Conservation (phyloP, 2,888 invertebrate genomes). For the Agrochola lychnidis region DNA sequence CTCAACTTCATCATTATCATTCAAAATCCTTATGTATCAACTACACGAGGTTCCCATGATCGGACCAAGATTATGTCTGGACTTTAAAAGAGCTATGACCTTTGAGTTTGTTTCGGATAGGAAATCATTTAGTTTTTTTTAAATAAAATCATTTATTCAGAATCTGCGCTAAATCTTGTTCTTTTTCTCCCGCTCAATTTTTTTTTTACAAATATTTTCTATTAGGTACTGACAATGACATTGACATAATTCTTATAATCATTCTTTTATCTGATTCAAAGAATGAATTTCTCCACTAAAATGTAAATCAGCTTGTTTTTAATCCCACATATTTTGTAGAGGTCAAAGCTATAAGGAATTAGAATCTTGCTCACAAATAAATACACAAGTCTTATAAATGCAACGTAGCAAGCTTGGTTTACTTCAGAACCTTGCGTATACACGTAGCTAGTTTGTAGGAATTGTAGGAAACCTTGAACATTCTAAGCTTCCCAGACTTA, state of each 20-base stretch:
- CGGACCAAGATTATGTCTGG: too few relatives aligned
- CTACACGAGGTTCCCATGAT: too few relatives aligned
- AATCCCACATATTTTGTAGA: constrained; percentile 2
- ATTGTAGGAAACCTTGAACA: not conserved
- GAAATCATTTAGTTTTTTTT: too few relatives aligned
- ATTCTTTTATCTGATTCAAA: too few relatives aligned
- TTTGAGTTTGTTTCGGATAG: too few relatives aligned
- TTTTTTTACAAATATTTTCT: not conserved
- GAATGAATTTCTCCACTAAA: too few relatives aligned
- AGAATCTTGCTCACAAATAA: not conserved
- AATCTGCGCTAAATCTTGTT: not conserved
- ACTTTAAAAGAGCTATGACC: too few relatives aligned
- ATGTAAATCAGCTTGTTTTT: not conserved
- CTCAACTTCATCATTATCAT: too few relatives aligned
- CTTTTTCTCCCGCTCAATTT: too few relatives aligned
- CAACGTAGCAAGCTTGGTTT: not conserved
- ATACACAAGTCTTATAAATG: not conserved
- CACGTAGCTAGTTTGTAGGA: not conserved
- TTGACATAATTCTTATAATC: too few relatives aligned
- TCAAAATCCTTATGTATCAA: not conserved
- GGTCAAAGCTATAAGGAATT: not conserved
- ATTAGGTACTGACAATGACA: too few relatives aligned
- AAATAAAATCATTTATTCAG: too few relatives aligned
- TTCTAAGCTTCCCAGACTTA: not conserved
- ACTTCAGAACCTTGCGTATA: not conserved